A percentile compares a stretch with the other conserved stretches of the same genome.
phyloP scores from a whole-genome alignment of 1,140 invertebrate species.

The Bombus superbus region DNA sequence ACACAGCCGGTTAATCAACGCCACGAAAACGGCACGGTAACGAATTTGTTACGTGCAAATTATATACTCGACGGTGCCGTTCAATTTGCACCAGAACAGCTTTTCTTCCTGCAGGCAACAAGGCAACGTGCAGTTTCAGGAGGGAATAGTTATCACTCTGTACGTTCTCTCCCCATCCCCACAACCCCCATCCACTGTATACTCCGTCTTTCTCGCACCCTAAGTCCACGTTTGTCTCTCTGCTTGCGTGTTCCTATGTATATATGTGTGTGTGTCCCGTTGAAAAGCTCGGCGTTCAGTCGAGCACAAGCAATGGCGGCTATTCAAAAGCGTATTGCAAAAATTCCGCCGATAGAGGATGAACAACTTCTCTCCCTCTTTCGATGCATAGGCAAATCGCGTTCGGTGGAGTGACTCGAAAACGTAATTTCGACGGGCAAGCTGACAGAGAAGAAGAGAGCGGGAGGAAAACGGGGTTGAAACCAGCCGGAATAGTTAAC shows the following conservation, averaged over 20 bases:
- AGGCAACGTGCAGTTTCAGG: slow-evolving; percentile 40
- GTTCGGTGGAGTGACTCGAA: slow-evolving; percentile 60
- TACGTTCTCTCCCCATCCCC: too few relatives aligned
- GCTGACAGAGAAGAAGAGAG: slow-evolving; percentile 30
- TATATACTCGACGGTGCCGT: slow-evolving; percentile 26
- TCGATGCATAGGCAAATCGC: slow-evolving; percentile 60
- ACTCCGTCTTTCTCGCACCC: slow-evolving; percentile 38
- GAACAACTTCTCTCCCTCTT: slow-evolving; percentile 15
- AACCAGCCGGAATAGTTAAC: slow-evolving; percentile 35
- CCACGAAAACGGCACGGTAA: not conserved
- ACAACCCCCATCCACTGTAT: not conserved
- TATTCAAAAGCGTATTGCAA: slow-evolving; percentile 67
- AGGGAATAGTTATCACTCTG: slow-evolving; percentile 39
- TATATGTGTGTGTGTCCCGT: slow-evolving; percentile 19
- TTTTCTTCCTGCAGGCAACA: slow-evolving; percentile 31
- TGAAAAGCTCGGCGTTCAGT: slow-evolving; percentile 51
- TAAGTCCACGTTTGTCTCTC: not conserved
- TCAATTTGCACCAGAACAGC: slow-evolving; percentile 21
- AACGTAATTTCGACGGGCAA: slow-evolving; percentile 54
- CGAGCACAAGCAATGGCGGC: slow-evolving; percentile 56
- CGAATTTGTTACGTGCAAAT: slow-evolving; percentile 37
- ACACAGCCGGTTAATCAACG: not conserved
- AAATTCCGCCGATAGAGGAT: slow-evolving; percentile 58
- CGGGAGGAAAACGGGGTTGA: not conserved
- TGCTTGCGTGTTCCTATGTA: not conserved